A percentile compares a stretch with the other conserved stretches of the same genome.
phyloP scores from a whole-genome alignment of 2,797 vertebrate species.

The Urocyon cinereoargenteus region DNA sequence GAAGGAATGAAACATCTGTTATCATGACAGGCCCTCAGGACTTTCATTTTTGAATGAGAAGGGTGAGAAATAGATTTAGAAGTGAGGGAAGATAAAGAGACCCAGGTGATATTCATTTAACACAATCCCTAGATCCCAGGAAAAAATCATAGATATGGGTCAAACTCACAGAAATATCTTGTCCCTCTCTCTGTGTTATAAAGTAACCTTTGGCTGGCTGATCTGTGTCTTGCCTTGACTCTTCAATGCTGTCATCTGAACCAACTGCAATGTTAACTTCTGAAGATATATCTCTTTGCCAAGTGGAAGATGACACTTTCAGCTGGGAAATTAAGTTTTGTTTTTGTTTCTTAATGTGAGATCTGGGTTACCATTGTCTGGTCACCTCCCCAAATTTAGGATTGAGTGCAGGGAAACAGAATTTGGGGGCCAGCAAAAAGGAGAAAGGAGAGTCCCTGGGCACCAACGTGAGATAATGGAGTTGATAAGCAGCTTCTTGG shows the following conservation, averaged over 20 bases:
- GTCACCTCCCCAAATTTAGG: not conserved
- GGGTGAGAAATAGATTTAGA: constrained; percentile 66
- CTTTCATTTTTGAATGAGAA: constrained; percentile 73
- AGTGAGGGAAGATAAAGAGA: constrained; percentile 54
- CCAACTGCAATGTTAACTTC: not conserved
- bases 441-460: not conserved
- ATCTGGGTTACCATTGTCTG: not conserved
- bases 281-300: not conserved
- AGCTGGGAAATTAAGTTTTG: not conserved
- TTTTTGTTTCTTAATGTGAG: not conserved
- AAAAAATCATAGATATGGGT: constrained; percentile 17
- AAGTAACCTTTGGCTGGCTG: not conserved
- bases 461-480: not conserved
- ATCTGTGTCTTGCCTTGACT: not conserved
- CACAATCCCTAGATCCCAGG: not conserved
- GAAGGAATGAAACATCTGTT: constrained; percentile 74
- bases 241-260: not conserved
- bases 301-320: not conserved
- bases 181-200: not conserved
- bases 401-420: not conserved
- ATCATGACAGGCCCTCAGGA: constrained; percentile 59
- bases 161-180: constrained; percentile 32
- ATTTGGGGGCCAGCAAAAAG: not conserved
- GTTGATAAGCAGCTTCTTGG: not conserved
- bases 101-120: constrained; percentile 62